These are phyloP conservation scores for Thelaira solivaga DNA, from an alignment of 2,888 invertebrate species.

Conservation along the genomic window DNA sequence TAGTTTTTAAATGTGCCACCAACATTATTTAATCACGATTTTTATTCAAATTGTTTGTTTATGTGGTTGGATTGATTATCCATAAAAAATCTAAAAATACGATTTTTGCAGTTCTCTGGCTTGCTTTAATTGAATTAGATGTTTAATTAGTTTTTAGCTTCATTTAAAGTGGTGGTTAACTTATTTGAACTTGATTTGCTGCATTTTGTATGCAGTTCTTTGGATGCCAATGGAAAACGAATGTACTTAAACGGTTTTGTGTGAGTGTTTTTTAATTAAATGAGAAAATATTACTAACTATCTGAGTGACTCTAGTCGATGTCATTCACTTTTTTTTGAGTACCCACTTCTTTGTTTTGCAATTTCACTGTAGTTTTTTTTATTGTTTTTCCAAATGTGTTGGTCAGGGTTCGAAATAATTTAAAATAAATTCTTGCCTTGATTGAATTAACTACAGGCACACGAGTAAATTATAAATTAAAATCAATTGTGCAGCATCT, in stretches of 20 bases:
- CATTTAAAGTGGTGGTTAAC: constrained; percentile 53
- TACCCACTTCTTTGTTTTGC: neutral
- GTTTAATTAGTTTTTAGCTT: constrained; percentile 39
- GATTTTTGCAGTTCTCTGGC: no score
- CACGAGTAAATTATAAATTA: neutral
- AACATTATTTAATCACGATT: no score
- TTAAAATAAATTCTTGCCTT: neutral
- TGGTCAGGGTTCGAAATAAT: constrained; percentile 37
- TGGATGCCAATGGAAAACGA: no score
- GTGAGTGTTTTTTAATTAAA: constrained; percentile 55
- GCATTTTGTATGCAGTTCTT: neutral
- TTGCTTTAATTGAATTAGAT: constrained; percentile 50
- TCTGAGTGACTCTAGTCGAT: no score
- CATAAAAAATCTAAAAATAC: no score
- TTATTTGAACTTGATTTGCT: constrained; percentile 58
- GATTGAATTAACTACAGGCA: neutral
- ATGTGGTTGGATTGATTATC: no score
- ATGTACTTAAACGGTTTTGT: constrained; percentile 38
- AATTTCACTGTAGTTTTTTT: neutral
- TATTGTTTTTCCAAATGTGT: constrained; percentile 1
- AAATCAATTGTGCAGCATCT: neutral
- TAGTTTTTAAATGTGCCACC: no score
- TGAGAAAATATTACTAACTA: constrained; percentile 7
- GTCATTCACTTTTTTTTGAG: neutral
- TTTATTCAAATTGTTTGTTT: no score